Evolutionary conservation across 2,113 vertebrate species (phyloP), one percentile per base, ranked within the genome.

Genomic region (Aspiorhynchus laticeps): DNA sequence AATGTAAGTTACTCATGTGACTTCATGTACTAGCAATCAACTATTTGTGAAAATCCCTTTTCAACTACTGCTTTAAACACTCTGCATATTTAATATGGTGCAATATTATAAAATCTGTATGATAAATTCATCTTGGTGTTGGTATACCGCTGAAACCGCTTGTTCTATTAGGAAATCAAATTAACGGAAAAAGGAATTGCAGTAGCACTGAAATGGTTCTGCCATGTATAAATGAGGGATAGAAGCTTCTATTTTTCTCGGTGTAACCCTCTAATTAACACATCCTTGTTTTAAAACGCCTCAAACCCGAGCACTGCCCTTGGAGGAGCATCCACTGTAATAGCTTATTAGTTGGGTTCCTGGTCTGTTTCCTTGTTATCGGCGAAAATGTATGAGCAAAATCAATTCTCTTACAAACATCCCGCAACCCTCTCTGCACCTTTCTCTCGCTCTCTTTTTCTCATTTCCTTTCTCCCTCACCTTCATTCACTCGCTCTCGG

Each of bases 271-370:
- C 71, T 87, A 83, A 88, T 85, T 87, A 87, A 87, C 82, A 89
- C 85, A 78, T 51, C 80, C 80, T 82, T 78, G 48, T 86, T 88
- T 81, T 59, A 80, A 86, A 87, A 31, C 71, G 71, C 46, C 69
- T 87, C 83, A 81, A 85, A 80, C 67, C 46, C 46, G 28, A 69
- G 83, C 33, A 28, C 65, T 84, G 82, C 84, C 63, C 61, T 73
- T 48, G 61, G 69, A 85, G 86, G 63, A 67, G 86, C 46, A 89
- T 87, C 21, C 48, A 71, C 80, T 87, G 84, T 88, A 90, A 87
- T 90, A 82, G 85, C 75, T 88, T 90, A 88, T 87, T 82, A 90
- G 87, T 85, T 87, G 71, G 71, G 84, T 86, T 90, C 77, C 77
- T 84, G 76, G 67, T 63, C 69, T 69, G 51, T 67, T 65, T 84